Evolutionary conservation across 2,797 vertebrate species (phyloP).

Genomic region (Heliangelus exortis): DNA sequence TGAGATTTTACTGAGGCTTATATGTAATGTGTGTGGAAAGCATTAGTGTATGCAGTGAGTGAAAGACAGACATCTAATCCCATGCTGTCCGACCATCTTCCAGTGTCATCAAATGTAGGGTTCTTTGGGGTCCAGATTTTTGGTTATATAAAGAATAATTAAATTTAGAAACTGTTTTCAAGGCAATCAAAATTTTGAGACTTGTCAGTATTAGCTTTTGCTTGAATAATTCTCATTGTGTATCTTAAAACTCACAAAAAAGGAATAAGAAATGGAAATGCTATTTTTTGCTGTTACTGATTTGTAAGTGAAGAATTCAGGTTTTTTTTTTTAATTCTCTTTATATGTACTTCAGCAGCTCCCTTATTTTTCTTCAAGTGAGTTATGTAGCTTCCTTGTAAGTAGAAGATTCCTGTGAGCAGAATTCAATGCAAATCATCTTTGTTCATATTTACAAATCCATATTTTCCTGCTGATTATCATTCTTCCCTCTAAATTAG

Average conservation of each 20-base stretch:
- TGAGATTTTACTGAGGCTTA: background rate
- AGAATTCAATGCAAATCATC: background rate
- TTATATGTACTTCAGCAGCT: background rate
- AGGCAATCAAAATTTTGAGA: background rate
- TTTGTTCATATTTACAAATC: background rate
- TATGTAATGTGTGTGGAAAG: background rate
- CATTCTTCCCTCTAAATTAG: background rate
- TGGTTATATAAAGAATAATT: background rate
- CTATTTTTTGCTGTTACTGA: background rate
- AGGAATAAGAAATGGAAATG: background rate
- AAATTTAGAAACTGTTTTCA: background rate
- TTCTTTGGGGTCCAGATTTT: background rate
- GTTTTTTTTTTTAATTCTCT: background rate
- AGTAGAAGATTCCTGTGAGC: background rate
- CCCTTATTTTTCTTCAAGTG: background rate
- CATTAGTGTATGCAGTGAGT: fast-evolving
- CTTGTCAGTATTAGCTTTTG: background rate
- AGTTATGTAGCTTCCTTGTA: background rate
- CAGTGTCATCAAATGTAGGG: background rate
- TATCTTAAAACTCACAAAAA: background rate
- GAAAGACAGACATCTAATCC: background rate
- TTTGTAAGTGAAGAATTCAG: background rate
- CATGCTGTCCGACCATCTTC: background rate
- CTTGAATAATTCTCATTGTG: background rate
- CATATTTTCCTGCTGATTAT: background rate